A percentile compares a stretch with the other conserved stretches of the same genome.
Evolutionary conservation across 1,140 invertebrate species (phyloP).

Genomic region (Macrocentrus cingulum): DNA sequence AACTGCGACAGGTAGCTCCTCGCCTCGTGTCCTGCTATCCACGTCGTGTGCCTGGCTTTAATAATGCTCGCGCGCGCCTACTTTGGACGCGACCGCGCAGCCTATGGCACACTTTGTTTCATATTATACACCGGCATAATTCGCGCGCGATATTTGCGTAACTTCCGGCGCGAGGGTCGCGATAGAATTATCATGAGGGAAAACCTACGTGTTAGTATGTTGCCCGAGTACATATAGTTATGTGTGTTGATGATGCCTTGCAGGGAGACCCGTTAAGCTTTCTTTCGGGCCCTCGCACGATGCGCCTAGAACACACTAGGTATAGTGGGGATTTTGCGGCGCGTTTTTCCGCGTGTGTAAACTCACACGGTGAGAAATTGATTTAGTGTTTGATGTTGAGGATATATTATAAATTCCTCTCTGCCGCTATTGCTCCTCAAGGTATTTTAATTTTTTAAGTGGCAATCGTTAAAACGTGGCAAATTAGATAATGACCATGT

Average conservation of each 20-base stretch:
- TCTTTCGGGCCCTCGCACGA: background rate
- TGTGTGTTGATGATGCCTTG: background rate
- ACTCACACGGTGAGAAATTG: too few relatives aligned
- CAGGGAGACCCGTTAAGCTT: conserved; percentile 4
- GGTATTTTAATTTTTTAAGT: too few relatives aligned
- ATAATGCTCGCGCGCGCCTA: conserved; percentile 26
- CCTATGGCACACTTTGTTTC: conserved; percentile 30
- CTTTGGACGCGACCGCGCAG: conserved; percentile 19
- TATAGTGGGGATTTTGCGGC: too few relatives aligned
- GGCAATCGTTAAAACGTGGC: too few relatives aligned
- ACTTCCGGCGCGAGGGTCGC: conserved; percentile 13
- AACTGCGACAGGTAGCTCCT: conserved; percentile 47
- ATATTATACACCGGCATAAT: background rate
- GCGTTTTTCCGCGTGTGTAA: too few relatives aligned
- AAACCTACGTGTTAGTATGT: conserved; percentile 6
- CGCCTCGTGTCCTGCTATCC: conserved; percentile 16
- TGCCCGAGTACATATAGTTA: background rate
- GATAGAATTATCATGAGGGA: conserved; percentile 31
- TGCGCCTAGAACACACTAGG: too few relatives aligned
- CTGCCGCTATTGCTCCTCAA: too few relatives aligned
- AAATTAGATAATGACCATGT: conserved; percentile 10
- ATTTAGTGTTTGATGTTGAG: too few relatives aligned
- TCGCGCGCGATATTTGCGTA: conserved; percentile 25
- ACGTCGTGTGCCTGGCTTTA: conserved; percentile 21
- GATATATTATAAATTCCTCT: too few relatives aligned